Evolutionary conservation across 2,113 vertebrate species (phyloP).

Genomic region (Syngnathoides biaculeatus): DNA sequence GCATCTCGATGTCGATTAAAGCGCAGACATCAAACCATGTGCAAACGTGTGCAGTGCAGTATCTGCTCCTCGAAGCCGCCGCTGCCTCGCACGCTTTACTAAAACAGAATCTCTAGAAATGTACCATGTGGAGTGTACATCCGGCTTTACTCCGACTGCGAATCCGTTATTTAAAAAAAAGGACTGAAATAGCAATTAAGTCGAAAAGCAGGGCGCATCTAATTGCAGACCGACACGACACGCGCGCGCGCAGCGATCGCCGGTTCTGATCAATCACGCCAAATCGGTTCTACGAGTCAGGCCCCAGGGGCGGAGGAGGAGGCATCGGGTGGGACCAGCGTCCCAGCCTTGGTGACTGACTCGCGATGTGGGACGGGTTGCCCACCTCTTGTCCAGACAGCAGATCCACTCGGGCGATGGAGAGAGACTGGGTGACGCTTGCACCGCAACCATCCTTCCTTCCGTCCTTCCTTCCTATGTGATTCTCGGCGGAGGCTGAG

Average conservation of each 20-base stretch:
- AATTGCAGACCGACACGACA: not conserved
- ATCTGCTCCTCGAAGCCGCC: conserved; percentile 37
- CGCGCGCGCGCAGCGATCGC: conserved; percentile 48
- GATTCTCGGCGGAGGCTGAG: conserved; percentile 29
- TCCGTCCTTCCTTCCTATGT: conserved; percentile 85
- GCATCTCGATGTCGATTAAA: conserved; percentile 18
- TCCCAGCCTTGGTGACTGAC: not conserved
- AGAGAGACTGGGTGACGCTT: conserved; percentile 77
- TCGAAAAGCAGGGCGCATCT: not conserved
- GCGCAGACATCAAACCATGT: conserved; percentile 46
- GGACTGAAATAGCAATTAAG: no score
- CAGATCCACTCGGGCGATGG: conserved; percentile 90
- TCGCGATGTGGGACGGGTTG: conserved; percentile 3
- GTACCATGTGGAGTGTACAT: not conserved
- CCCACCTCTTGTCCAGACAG: conserved; percentile 94
- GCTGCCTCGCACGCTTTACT: conserved; percentile 51
- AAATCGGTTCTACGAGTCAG: conserved; percentile 43
- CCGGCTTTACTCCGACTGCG: not conserved
- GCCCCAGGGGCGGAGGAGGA: conserved; percentile 1
- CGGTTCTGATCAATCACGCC: conserved; percentile 52
- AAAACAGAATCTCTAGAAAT: conserved; percentile 16
- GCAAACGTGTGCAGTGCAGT: conserved; percentile 45
- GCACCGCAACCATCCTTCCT: conserved; percentile 95
- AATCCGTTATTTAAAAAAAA: accelerated
- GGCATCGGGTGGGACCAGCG: not conserved